These are phyloP conservation scores for Polypedilum pembai DNA, from an alignment of 1,140 invertebrate species.

Conservation along the genomic window DNA sequence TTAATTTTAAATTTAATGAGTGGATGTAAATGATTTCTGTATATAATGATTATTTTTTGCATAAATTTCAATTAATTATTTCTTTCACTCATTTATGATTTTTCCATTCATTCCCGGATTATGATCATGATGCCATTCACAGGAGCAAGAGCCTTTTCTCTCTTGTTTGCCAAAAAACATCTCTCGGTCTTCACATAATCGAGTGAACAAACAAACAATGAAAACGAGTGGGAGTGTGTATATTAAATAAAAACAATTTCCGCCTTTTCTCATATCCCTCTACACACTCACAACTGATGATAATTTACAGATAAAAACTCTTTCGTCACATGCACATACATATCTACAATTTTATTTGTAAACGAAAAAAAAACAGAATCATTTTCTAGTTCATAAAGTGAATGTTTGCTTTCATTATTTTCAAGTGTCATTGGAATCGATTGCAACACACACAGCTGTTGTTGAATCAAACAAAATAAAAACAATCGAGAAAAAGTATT, in stretches of 20 bases:
- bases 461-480: not conserved
- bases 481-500: too few relatives aligned
- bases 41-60: too few relatives aligned
- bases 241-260: slow-evolving; percentile 1
- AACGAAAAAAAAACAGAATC: not conserved
- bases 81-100: too few relatives aligned
- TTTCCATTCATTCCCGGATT: too few relatives aligned
- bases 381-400: not conserved
- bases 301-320: slow-evolving; percentile 13
- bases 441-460: not conserved
- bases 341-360: not conserved
- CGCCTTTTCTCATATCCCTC: not conserved
- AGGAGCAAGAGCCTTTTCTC: too few relatives aligned
- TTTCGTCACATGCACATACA: not conserved
- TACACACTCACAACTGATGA: not conserved
- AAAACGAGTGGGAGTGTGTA: not conserved
- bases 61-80: too few relatives aligned
- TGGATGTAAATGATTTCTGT: too few relatives aligned
- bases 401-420: slow-evolving; percentile 15
- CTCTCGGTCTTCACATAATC: not conserved
- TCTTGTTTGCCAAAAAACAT: too few relatives aligned
- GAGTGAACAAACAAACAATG: not conserved
- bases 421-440: not conserved
- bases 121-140: too few relatives aligned
- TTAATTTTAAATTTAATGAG: too few relatives aligned